These are phyloP conservation scores for Alligator mississippiensis DNA, from an alignment of 2,113 vertebrate genomes.

Conservation along the genomic window DNA sequence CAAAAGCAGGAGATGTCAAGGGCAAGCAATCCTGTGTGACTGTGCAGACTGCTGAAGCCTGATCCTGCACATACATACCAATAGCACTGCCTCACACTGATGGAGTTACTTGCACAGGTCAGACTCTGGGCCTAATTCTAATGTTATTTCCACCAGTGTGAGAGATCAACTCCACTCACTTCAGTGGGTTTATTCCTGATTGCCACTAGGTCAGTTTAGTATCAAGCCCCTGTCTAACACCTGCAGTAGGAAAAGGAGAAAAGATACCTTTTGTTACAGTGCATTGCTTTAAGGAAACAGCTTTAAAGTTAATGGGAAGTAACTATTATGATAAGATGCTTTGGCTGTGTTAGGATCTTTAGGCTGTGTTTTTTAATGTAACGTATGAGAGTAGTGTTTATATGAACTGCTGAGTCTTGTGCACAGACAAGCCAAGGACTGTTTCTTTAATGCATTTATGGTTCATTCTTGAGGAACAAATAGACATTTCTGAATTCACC, in stretches of 20 bases:
- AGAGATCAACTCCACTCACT: not conserved
- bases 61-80: not conserved
- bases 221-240: not conserved
- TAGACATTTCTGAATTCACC: not conserved
- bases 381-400: not conserved
- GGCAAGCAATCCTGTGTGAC: not conserved
- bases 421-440: not conserved
- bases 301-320: rapidly evolving
- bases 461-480: not conserved
- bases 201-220: not conserved
- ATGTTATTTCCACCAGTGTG: not conserved
- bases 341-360: not conserved
- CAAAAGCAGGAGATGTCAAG: not conserved
- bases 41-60: not conserved
- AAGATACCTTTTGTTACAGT: rapidly evolving
- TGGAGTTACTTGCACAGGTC: not conserved
- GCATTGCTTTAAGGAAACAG: not conserved
- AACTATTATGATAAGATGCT: rapidly evolving
- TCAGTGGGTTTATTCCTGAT: not conserved
- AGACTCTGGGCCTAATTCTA: not conserved
- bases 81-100: not conserved
- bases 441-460: not conserved
- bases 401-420: not conserved
- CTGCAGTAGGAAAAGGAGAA: not conserved
- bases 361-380: not conserved